phyloP scores from a whole-genome alignment of 1,140 invertebrate genomes.

The Drosophila orena region DNA sequence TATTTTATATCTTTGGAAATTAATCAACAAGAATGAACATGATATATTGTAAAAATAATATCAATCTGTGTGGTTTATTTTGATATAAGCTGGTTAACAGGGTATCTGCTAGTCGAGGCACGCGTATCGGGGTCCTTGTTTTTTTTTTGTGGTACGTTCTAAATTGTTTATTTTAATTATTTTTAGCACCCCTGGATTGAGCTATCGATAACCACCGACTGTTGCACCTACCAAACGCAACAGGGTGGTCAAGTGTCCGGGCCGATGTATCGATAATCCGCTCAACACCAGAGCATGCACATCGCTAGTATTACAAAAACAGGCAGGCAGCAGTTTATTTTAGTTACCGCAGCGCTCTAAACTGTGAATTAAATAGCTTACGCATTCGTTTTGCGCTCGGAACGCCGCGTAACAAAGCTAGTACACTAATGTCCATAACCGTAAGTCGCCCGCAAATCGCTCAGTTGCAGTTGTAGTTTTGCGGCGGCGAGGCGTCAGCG shows the following conservation, averaged over 20 bases:
- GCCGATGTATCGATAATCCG: slow-evolving; percentile 12
- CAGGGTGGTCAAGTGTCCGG: slow-evolving; percentile 4
- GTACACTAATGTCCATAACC: slow-evolving; percentile 83
- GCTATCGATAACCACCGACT: slow-evolving; percentile 1
- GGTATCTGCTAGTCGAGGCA: too few species aligned
- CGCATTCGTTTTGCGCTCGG: slow-evolving; percentile 45
- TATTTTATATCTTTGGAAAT: too few species aligned
- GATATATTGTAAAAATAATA: too few species aligned
- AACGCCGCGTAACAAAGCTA: slow-evolving; percentile 65
- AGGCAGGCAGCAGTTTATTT: slow-evolving; percentile 66
- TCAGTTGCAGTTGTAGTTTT: too few species aligned
- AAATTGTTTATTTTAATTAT: not conserved
- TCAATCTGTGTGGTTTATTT: too few species aligned
- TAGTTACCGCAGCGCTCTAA: slow-evolving; percentile 53
- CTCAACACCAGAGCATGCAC: slow-evolving; percentile 3
- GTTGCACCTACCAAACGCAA: not conserved
- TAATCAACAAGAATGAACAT: too few species aligned
- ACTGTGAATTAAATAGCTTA: slow-evolving; percentile 48
- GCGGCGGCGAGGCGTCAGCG: slow-evolving; percentile 14
- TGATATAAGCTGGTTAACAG: too few species aligned
- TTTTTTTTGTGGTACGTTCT: too few species aligned
- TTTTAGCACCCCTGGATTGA: not conserved
- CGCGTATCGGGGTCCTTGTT: too few species aligned
- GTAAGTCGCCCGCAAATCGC: slow-evolving; percentile 55
- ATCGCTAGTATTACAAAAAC: slow-evolving; percentile 70